Conservation (phyloP, 2,888 invertebrate species). For the Zootermopsis nevadensis region DNA sequence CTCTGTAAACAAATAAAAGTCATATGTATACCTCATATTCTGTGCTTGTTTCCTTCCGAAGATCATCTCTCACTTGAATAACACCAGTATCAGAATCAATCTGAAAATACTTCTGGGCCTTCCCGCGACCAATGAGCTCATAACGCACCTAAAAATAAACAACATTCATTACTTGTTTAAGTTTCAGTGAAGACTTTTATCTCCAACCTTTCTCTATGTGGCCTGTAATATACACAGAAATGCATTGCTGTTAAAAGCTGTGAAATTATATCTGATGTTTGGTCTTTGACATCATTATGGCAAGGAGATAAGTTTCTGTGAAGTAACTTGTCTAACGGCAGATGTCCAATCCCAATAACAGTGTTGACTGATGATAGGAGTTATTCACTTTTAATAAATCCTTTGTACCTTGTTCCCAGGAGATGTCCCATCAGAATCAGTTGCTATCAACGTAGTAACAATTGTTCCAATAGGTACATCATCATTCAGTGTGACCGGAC, state of each 20-base stretch:
- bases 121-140: constrained; percentile 84
- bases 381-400: no score
- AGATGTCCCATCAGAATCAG: constrained; percentile 85
- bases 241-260: no score
- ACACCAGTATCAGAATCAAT: constrained; percentile 87
- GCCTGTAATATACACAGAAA: no score
- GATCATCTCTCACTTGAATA: constrained; percentile 82
- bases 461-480: constrained; percentile 84
- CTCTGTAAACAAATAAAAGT: neutral
- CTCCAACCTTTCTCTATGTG: no score
- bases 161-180: neutral
- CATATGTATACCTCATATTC: constrained; percentile 78
- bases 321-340: no score
- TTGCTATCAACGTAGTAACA: constrained; percentile 81
- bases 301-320: no score
- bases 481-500: constrained; percentile 86
- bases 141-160: constrained; percentile 69
- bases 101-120: constrained; percentile 86
- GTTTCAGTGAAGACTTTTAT: no score
- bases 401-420: constrained; percentile 81
- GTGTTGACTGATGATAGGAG: no score
- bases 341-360: no score
- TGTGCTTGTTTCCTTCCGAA: constrained; percentile 86
- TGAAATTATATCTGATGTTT: no score
- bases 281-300: no score